phyloP scores from a whole-genome alignment of 2,797 vertebrate genomes.

The Cottoperca gobio region DNA sequence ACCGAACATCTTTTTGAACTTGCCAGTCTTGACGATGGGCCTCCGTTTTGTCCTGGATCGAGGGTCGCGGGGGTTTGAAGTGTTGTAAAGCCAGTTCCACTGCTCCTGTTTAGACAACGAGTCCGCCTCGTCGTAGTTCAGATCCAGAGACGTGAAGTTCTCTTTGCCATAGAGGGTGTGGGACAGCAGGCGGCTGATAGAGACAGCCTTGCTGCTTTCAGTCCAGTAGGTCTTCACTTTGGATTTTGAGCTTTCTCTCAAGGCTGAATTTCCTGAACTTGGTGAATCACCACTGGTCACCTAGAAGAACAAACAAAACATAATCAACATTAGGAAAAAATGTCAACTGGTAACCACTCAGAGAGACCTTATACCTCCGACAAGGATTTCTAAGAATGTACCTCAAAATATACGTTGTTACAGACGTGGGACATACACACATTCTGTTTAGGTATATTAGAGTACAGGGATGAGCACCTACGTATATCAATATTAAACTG shows the following conservation, averaged over 20 bases:
- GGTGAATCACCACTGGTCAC: slow-evolving; percentile 86
- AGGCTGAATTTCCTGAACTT: slow-evolving; percentile 84
- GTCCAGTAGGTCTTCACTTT: slow-evolving; percentile 93
- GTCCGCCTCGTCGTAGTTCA: slow-evolving; percentile 89
- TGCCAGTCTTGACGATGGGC: slow-evolving; percentile 94
- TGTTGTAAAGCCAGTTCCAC: slow-evolving; percentile 94
- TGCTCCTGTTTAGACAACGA: slow-evolving; percentile 92
- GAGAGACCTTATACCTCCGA: not conserved
- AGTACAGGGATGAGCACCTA: not conserved
- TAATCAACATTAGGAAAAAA: not conserved
- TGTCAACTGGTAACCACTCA: not conserved
- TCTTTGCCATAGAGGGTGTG: slow-evolving; percentile 91
- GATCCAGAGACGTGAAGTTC: slow-evolving; percentile 91
- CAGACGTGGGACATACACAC: not conserved
- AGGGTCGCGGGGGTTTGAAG: slow-evolving; percentile 87
- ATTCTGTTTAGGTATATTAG: not conserved
- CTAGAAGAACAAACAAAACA: slow-evolving; percentile 75
- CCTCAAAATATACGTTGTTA: not conserved
- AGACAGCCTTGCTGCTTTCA: slow-evolving; percentile 91
- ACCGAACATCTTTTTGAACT: slow-evolving; percentile 99
- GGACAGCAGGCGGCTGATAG: slow-evolving; percentile 93
- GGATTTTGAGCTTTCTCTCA: slow-evolving; percentile 89
- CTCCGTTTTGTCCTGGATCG: slow-evolving; percentile 91
- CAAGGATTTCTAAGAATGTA: not conserved
- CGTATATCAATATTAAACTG: not conserved